Evolutionary conservation across 2,113 vertebrate genomes (phyloP).

Genomic region (Panurus biarmicus): DNA sequence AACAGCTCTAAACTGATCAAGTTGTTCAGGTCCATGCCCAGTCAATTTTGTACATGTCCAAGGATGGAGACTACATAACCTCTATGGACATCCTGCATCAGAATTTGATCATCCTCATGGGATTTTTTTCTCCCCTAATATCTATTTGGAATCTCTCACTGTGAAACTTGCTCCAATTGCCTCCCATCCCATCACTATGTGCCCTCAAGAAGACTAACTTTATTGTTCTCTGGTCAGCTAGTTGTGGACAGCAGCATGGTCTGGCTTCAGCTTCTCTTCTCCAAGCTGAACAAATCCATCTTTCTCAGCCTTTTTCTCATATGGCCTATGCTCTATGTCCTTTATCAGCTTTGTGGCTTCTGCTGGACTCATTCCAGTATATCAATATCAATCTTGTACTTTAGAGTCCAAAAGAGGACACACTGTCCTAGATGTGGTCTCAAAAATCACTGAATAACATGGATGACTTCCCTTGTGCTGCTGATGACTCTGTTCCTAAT

Average conservation of each 20-base stretch:
- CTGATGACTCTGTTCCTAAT: background rate
- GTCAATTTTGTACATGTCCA: background rate
- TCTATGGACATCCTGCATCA: background rate
- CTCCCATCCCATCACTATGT: background rate
- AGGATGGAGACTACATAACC: background rate
- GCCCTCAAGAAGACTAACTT: background rate
- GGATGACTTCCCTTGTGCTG: background rate
- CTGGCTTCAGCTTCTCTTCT: background rate
- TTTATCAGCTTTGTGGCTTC: background rate
- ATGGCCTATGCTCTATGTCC: background rate
- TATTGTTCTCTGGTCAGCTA: background rate
- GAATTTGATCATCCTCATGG: background rate
- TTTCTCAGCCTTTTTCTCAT: background rate
- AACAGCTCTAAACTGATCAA: background rate
- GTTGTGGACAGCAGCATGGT: background rate
- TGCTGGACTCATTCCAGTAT: background rate
- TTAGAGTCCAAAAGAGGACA: background rate
- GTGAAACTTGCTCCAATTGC: background rate
- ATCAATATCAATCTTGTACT: background rate
- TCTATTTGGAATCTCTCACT: background rate
- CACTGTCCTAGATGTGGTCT: background rate
- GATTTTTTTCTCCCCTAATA: background rate
- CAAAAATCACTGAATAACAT: background rate
- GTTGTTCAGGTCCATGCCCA: background rate
- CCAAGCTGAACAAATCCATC: background rate